Percentiles rank a stretch among this genome's conserved stretches.
Conservation (phyloP, 2,113 vertebrate genomes). For the Bos indicus region DNA sequence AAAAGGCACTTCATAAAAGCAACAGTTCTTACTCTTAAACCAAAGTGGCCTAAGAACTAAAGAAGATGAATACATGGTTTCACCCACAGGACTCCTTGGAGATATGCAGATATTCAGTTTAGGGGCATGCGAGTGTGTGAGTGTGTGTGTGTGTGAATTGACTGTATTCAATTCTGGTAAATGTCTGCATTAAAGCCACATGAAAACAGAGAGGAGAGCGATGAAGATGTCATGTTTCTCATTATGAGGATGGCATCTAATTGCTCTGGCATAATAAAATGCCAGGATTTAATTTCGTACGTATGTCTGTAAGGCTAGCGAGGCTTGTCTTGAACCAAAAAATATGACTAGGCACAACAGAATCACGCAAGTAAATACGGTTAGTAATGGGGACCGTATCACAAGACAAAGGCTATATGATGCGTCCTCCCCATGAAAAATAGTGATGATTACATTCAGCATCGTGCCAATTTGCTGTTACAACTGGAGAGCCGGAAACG, state of each 20-base stretch:
- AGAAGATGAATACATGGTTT: conserved; percentile 80
- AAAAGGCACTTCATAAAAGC: conserved; percentile 83
- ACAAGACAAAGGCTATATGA: conserved; percentile 38
- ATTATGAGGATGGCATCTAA: conserved; percentile 66
- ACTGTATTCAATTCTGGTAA: conserved; percentile 50
- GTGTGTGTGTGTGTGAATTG: not conserved
- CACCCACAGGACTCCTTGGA: conserved; percentile 74
- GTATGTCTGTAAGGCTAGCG: conserved; percentile 38
- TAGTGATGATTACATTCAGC: not conserved
- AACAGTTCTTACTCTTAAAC: conserved; percentile 82
- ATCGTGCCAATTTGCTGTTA: conserved; percentile 36
- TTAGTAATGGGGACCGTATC: conserved; percentile 53
- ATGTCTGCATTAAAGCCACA: conserved; percentile 64
- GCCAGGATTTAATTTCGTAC: conserved; percentile 62
- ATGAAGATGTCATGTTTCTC: conserved; percentile 62
- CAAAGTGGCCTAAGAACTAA: conserved; percentile 81
- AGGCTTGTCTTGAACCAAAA: conserved; percentile 58
- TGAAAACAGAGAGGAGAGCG: conserved; percentile 52
- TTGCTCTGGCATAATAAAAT: conserved; percentile 62
- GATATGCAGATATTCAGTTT: conserved; percentile 85
- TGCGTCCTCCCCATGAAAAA: conserved; percentile 41
- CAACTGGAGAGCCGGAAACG: conserved; percentile 43
- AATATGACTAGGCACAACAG: conserved; percentile 19
- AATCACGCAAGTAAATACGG: conserved; percentile 53
- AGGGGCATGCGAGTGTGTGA: not conserved